These are phyloP conservation scores for Rhinolophus ferrumequinum DNA, from an alignment of 2,113 vertebrate species.

Conservation along the genomic window DNA sequence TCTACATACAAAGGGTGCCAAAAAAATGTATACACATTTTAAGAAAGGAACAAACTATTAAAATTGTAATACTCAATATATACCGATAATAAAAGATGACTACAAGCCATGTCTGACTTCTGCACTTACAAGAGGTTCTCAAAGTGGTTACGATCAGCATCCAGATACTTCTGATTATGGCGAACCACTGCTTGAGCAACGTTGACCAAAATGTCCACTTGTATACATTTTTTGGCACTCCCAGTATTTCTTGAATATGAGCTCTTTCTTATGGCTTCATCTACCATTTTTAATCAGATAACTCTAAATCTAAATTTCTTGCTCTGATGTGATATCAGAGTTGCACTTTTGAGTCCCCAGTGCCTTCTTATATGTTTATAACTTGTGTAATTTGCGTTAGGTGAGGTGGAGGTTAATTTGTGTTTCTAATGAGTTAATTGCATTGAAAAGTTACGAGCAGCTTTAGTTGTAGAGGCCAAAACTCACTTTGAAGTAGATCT, in stretches of 20 bases:
- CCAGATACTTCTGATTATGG: too few species aligned
- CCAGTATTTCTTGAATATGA: background rate
- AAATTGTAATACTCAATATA: too few species aligned
- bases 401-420: background rate
- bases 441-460: conserved; percentile 14
- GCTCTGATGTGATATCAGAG: background rate
- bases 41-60: too few species aligned
- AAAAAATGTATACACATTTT: too few species aligned
- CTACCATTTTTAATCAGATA: background rate
- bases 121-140: too few species aligned
- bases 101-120: too few species aligned
- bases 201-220: too few species aligned
- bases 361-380: background rate
- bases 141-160: too few species aligned
- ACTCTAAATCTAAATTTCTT: conserved; percentile 3
- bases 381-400: background rate
- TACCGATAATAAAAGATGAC: too few species aligned
- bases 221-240: too few species aligned
- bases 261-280: background rate
- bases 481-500: background rate
- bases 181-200: too few species aligned
- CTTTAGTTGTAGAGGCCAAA: background rate
- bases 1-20: background rate
- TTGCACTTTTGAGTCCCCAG: background rate
- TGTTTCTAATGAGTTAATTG: background rate